phyloP scores from a whole-genome alignment of 92 coral and sea anemone species.

The Siderastrea radians region DNA sequence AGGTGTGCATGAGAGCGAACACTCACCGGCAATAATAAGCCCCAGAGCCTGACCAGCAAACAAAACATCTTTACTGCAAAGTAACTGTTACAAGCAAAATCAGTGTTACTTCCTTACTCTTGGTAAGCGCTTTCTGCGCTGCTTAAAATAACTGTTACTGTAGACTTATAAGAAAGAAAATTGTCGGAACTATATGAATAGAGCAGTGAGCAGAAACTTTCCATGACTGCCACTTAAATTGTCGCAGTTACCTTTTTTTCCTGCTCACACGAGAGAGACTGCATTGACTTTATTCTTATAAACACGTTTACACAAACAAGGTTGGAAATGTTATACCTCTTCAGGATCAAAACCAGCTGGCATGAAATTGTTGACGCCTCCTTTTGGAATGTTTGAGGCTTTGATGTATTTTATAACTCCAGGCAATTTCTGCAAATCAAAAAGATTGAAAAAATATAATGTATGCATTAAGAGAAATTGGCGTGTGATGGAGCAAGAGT shows the following conservation, averaged over 20 bases:
- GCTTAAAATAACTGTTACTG: background rate
- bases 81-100: constrained; percentile 39
- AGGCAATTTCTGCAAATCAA: constrained; percentile 73
- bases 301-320: too few relatives aligned
- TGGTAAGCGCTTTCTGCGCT: background rate
- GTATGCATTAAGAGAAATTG: background rate
- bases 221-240: too few relatives aligned
- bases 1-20: background rate
- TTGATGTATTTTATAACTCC: constrained; percentile 83
- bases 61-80: constrained; percentile 76
- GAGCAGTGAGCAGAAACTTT: too few relatives aligned
- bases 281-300: too few relatives aligned
- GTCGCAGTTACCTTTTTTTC: too few relatives aligned
- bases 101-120: background rate
- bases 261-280: too few relatives aligned
- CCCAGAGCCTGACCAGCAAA: constrained; percentile 94
- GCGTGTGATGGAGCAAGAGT: too few relatives aligned
- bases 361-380: constrained; percentile 83
- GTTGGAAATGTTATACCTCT: constrained; percentile 28
- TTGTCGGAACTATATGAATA: background rate
- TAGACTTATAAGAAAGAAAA: background rate
- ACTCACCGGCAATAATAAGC: constrained; percentile 85
- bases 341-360: constrained; percentile 33
- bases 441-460: background rate
- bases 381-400: constrained; percentile 80